phyloP scores from a whole-genome alignment of 2,113 vertebrate species.

The Proteles cristata region DNA sequence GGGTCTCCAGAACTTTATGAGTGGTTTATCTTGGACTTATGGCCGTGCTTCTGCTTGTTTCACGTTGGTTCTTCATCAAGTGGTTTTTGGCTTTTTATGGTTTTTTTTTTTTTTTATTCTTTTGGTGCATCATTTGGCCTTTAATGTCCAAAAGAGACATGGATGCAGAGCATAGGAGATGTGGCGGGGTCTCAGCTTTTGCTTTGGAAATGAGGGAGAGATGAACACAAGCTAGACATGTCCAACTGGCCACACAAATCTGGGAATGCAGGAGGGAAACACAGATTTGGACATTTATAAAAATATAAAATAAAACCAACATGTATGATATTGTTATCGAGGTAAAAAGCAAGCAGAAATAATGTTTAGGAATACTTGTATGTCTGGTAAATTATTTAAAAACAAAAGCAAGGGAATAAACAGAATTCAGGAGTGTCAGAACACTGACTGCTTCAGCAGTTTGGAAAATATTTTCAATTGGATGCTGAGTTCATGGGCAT shows the following conservation, averaged over 20 bases:
- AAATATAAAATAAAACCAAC: constrained; percentile 72
- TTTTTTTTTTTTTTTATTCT: too few species aligned
- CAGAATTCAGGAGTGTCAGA: not conserved
- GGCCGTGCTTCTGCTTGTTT: constrained; percentile 96
- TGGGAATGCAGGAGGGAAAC: constrained; percentile 64
- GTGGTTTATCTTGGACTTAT: constrained; percentile 99
- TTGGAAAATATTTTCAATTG: not conserved
- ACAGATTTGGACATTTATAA: constrained; percentile 68
- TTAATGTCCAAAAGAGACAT: constrained; percentile 84
- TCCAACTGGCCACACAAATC: constrained; percentile 75
- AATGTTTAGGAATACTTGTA: not conserved
- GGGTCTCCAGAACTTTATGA: constrained; percentile 95
- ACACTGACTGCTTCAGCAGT: not conserved
- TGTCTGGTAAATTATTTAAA: not conserved
- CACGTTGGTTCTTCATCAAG: constrained; percentile 99
- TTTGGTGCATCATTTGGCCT: constrained; percentile 77
- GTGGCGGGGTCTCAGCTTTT: constrained; percentile 72
- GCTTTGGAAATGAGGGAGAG: constrained; percentile 75
- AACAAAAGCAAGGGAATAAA: not conserved
- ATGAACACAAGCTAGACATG: constrained; percentile 80
- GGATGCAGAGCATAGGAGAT: constrained; percentile 81
- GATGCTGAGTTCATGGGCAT: not conserved
- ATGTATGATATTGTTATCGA: not conserved
- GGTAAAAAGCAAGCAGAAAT: not conserved
- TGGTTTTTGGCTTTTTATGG: constrained; percentile 85